Base-by-base conservation (phyloP, 2,888 invertebrate genomes). In the Rotaria magnacalcarata region DNA sequence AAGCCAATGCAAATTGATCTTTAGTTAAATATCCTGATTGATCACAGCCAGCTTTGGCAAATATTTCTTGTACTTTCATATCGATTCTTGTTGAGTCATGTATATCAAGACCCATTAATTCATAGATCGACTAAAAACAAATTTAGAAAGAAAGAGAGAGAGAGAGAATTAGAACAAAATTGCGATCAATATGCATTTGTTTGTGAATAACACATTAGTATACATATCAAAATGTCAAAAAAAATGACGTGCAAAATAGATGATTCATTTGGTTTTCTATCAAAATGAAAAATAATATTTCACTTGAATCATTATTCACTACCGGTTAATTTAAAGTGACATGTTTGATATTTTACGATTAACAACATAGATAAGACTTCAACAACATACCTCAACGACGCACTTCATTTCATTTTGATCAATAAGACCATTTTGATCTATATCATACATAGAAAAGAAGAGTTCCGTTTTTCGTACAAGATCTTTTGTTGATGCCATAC, bases 381-480 rank as follows among this genome's bases (percentile, higher is more conserved):
- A 34, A 16, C 0, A 80, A 47, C 80, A 41, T 34, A 80, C 80
- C n/a, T 80, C 80, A 43, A 80, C 80, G 14, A 80, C 47, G 11
- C 24, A 80, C 47, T n/a, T 8, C 80, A 80, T 80, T 80, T 80
- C 80, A n/a, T 21, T 80, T 80, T 80, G 47, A 80, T 80, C 80
- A 24, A 80, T 80, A 16, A 80, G 11, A 80, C 80, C 80, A 47
- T 80, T n/a, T 11, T 47, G 19, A 80, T 80, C 47, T 24, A 80
- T 80, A 47, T 80, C 80, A 21, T 80, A 80, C 80, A 80, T 80
- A 47, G 47, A n/a, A 80, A 80, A 80, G n/a, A 80, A 80, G 24
- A 80, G 41, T 47, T 80, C 80, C 10, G 24, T 80, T 80, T 80
- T 80, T 10, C 80, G 80, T n/a, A n/a, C 47, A 24, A 24, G 80